Evolutionary conservation across 2,888 invertebrate species (phyloP).

Genomic region (Ormyrus thymus): DNA sequence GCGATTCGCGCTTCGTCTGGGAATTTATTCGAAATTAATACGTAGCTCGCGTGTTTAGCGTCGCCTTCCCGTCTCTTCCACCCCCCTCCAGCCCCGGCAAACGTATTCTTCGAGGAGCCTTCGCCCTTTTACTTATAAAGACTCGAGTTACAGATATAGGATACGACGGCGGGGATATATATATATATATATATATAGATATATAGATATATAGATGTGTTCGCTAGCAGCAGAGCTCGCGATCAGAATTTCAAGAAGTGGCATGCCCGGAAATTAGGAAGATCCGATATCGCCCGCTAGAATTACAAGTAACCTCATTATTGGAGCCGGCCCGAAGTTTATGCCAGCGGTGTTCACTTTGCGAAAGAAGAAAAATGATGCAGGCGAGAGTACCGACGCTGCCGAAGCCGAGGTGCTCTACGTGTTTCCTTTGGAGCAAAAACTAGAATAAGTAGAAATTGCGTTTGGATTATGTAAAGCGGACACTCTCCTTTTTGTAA

Average conservation of each 20-base stretch:
- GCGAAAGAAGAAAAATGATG: slow-evolving; percentile 6
- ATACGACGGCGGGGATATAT: not conserved
- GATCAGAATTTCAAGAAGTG: slow-evolving; percentile 64
- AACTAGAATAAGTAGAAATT: no score
- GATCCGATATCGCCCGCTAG: slow-evolving; percentile 64
- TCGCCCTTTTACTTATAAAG: slow-evolving; percentile 5
- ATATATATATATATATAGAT: not conserved
- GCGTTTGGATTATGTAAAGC: no score
- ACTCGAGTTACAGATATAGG: not conserved
- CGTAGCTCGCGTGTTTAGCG: slow-evolving; percentile 51
- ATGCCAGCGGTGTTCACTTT: not conserved
- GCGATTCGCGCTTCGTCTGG: slow-evolving; percentile 39
- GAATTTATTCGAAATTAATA: slow-evolving; percentile 64
- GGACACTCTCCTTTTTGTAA: no score
- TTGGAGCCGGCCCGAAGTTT: slow-evolving; percentile 33
- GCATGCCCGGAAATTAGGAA: slow-evolving; percentile 68
- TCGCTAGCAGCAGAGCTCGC: slow-evolving; percentile 20
- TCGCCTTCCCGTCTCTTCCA: not conserved
- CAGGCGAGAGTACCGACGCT: not conserved
- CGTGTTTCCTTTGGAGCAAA: no score
- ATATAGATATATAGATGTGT: not conserved
- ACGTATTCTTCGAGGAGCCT: slow-evolving; percentile 13
- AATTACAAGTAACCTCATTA: slow-evolving; percentile 70
- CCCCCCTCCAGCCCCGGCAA: no score
- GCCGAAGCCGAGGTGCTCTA: not conserved